Evolutionary conservation across 2,888 invertebrate species (phyloP).

Genomic region (Drosophila fulvimacula): DNA sequence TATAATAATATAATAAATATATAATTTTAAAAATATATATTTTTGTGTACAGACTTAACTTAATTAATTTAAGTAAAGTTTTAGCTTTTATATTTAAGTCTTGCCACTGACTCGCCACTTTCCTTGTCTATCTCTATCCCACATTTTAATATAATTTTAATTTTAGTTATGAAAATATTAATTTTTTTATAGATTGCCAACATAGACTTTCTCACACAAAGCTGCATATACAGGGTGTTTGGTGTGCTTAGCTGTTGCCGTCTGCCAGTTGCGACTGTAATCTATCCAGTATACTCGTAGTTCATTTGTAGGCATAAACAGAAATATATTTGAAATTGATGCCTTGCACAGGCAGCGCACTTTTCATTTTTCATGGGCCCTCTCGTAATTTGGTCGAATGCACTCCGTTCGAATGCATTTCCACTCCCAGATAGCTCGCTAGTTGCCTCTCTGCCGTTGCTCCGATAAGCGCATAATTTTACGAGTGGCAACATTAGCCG

Average conservation of each 20-base stretch:
- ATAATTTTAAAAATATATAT: too few species aligned
- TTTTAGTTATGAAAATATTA: too few species aligned
- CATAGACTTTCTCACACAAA: neutral
- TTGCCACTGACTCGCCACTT: too few species aligned
- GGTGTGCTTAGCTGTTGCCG: neutral
- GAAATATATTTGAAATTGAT: conserved; percentile 23
- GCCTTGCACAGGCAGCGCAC: conserved; percentile 3
- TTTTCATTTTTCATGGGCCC: conserved; percentile 32
- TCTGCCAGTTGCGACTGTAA: conserved; percentile 1
- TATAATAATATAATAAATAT: too few species aligned
- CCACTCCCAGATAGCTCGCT: neutral
- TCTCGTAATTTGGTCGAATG: conserved; percentile 42
- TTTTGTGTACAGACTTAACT: too few species aligned
- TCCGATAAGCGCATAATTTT: conserved; percentile 60
- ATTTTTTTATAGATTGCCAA: too few species aligned
- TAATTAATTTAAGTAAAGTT: too few species aligned
- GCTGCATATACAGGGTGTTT: conserved; percentile 3
- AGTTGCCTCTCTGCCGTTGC: neutral
- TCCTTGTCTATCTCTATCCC: too few species aligned
- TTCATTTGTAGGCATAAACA: conserved; percentile 10
- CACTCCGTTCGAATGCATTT: conserved; percentile 11
- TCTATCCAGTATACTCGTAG: conserved; percentile 24
- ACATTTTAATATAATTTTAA: too few species aligned
- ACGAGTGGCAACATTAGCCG: conserved; percentile 64
- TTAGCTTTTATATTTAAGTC: too few species aligned